A percentile compares a stretch with the other conserved stretches of the same genome.
phyloP scores from a whole-genome alignment of 2,888 invertebrate genomes.

The Pristionchus fissidentatus region DNA sequence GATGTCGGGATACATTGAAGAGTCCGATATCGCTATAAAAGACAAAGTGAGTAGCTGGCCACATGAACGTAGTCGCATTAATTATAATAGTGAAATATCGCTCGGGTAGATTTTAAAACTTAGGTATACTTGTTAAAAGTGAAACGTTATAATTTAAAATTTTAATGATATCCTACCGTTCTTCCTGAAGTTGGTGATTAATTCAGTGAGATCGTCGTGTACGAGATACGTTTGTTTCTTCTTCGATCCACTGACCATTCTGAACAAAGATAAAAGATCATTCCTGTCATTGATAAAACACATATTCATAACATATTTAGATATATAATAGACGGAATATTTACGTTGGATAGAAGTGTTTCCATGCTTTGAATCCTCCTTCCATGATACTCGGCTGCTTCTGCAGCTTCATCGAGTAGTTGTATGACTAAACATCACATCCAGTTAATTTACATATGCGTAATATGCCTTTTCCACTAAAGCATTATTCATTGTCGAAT shows the following conservation, averaged over 20 bases:
- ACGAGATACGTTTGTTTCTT: not conserved
- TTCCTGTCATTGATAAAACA: not conserved
- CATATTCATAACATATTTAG: not conserved
- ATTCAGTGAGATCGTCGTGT: not conserved
- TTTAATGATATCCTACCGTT: not conserved
- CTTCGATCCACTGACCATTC: not conserved
- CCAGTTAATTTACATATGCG: too few relatives aligned
- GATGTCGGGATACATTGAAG: not conserved
- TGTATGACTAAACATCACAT: slow-evolving; percentile 1
- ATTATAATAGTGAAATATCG: too few relatives aligned
- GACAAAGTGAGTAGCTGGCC: too few relatives aligned
- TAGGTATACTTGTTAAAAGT: too few relatives aligned
- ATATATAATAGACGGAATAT: not conserved
- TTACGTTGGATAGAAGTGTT: slow-evolving; percentile 56
- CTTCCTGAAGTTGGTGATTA: not conserved
- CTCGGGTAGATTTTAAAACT: too few relatives aligned
- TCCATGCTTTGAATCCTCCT: slow-evolving; percentile 69
- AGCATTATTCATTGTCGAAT: too few relatives aligned
- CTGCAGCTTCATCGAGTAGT: not conserved
- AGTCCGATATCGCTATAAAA: not conserved
- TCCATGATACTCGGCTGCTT: slow-evolving; percentile 56
- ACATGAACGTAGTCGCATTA: not conserved
- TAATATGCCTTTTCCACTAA: too few relatives aligned
- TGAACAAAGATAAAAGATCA: not conserved
- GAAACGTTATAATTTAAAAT: not conserved